These are phyloP conservation scores for Suillia variegata DNA, from an alignment of 2,888 invertebrate species.

Conservation along the genomic window DNA sequence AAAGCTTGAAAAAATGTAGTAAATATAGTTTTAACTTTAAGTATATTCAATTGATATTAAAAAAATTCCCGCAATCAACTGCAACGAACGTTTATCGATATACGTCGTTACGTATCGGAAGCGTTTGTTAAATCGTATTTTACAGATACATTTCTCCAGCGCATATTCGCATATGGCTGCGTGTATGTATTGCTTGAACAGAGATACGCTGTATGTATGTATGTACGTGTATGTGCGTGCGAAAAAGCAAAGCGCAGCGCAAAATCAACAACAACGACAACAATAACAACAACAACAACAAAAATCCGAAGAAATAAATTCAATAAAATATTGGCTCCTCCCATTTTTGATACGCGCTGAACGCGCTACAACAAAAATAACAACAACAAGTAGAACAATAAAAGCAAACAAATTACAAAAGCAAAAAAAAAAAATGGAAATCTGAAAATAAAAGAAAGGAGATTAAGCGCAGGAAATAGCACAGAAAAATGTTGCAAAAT, in stretches of 20 bases:
- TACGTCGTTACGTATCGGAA: too few relatives aligned
- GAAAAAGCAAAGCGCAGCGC: not conserved
- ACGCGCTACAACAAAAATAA: too few relatives aligned
- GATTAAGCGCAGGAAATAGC: not conserved
- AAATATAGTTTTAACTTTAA: too few relatives aligned
- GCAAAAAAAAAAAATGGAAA: not conserved
- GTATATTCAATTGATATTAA: too few relatives aligned
- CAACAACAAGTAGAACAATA: not conserved
- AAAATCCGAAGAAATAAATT: conserved; percentile 1
- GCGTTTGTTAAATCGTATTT: too few relatives aligned
- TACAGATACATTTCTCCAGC: too few relatives aligned
- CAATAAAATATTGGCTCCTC: conserved; percentile 7
- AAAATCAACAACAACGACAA: too few relatives aligned
- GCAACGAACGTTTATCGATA: too few relatives aligned
- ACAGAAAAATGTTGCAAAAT: not conserved
- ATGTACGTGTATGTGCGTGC: not conserved
- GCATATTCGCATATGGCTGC: too few relatives aligned
- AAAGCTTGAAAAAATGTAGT: too few relatives aligned
- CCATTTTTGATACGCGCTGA: not conserved
- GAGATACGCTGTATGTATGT: not conserved
- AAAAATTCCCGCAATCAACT: too few relatives aligned
- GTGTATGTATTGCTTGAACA: not conserved
- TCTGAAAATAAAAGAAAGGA: not conserved
- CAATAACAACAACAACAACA: too few relatives aligned
- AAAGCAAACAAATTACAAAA: not conserved